phyloP scores from a whole-genome alignment of 2,888 invertebrate species.

The Dasysyrphus albostriatus region DNA sequence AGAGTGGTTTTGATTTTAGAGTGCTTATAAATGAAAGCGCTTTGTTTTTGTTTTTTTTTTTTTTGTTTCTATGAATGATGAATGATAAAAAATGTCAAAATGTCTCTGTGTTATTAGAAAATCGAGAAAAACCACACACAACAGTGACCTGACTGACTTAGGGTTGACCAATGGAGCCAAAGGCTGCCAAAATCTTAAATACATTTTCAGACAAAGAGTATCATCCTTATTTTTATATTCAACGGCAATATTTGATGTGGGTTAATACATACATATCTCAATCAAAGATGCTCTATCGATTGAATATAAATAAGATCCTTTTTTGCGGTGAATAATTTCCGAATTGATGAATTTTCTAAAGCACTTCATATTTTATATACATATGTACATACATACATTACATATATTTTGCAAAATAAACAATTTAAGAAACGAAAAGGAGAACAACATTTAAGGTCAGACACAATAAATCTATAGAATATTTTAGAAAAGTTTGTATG shows the following conservation, averaged over 20 bases:
- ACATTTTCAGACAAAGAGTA: background rate
- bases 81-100: background rate
- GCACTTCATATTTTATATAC: background rate
- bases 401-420: too few relatives aligned
- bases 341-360: background rate
- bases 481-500: too few relatives aligned
- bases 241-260: background rate
- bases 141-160: background rate
- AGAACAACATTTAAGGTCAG: too few relatives aligned
- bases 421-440: too few relatives aligned
- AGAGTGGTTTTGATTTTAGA: too few relatives aligned
- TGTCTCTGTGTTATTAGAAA: background rate
- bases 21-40: too few relatives aligned
- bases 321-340: slow-evolving; percentile 8
- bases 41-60: too few relatives aligned
- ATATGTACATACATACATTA: too few relatives aligned
- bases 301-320: slow-evolving; percentile 10
- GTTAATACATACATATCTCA: background rate
- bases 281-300: background rate
- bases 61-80: too few relatives aligned
- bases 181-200: background rate
- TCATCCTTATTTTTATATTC: background rate
- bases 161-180: background rate
- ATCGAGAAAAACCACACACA: background rate
- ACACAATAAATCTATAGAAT: too few relatives aligned